Evolutionary conservation across 2,113 vertebrate species (phyloP), one percentile per base, ranked within the genome.

Genomic region (Pteronura brasiliensis): DNA sequence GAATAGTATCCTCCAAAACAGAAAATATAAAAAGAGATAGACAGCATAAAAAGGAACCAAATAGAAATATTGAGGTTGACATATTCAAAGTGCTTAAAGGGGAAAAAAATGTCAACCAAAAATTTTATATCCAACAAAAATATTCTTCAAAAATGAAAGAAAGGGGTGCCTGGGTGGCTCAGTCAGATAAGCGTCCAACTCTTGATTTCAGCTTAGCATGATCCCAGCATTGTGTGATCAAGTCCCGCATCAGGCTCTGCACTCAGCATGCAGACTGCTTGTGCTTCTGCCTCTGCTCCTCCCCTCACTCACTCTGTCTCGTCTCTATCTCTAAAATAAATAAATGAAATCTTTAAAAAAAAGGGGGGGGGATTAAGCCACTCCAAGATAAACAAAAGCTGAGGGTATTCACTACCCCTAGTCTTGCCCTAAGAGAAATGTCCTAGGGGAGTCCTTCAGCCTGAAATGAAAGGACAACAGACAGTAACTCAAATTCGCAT

Each of bases 71-170:
- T 76, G 8, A 55, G 88, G 39, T 44, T 94, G 79, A 92, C 2
- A 76, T 55, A 80, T 76, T 95, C 77, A 93, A 84, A 95, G 27
- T 27, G 21, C 17, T 59, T 42, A 83, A 55, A 6, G 17, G 20
- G 3, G 6, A 31, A 85, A 89, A 69, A 47, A 55, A 20, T 91
- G n/a, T 67, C 87, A 95, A 25, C 36, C 63, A 84, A 93, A 25
- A 93, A 63, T 57, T 85, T 42, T 84, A 84, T 69, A 90, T 57
- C 20, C 57, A 71, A 72, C 8, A 93, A 96, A 97, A 96, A 34
- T 57, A 29, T 39, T 63, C 47, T 88, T 76, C 29, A 57, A 81
- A 94, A 93, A 67, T 57, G 34, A 90, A 96, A 6, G 55, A 61
- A 65, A 65, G 14, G 63, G 63, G 14, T 3, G 3, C 31, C 14